Evolutionary conservation across 1,140 invertebrate genomes (phyloP).

Genomic region (Pseudomyrmex cubaensis): DNA sequence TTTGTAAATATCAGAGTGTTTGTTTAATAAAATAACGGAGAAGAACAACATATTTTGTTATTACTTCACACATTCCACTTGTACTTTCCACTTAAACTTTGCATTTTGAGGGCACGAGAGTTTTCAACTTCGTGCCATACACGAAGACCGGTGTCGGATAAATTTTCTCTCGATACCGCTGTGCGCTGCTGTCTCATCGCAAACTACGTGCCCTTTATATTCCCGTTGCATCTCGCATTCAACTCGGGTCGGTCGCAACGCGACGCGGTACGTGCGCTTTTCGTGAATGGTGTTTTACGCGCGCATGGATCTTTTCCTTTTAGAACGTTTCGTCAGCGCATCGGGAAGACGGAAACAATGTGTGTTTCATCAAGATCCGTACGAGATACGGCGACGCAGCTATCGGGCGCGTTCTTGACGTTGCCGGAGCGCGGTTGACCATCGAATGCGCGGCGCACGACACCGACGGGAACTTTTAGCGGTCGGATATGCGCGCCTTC

Average conservation of each 20-base stretch:
- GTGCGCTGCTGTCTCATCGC: neutral
- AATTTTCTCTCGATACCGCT: neutral
- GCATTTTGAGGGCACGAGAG: neutral
- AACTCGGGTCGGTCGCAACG: neutral
- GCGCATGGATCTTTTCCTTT: constrained; percentile 15
- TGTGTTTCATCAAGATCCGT: constrained; percentile 59
- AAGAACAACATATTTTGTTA: no score
- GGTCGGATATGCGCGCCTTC: neutral
- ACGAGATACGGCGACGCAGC: constrained; percentile 33
- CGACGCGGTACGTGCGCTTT: neutral
- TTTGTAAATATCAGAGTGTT: no score
- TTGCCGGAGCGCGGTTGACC: constrained; percentile 63
- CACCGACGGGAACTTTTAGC: constrained; percentile 27
- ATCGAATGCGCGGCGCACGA: constrained; percentile 45
- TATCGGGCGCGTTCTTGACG: constrained; percentile 10
- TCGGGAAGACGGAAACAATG: neutral
- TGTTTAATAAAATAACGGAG: no score
- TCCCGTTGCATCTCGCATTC: constrained; percentile 30
- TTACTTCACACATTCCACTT: no score
- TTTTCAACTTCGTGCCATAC: neutral
- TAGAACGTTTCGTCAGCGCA: neutral
- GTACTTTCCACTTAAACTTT: no score
- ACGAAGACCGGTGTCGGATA: neutral
- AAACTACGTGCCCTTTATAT: neutral
- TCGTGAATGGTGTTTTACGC: constrained; percentile 56